These are phyloP conservation scores for Babylonia areolata DNA, from an alignment of 1,140 invertebrate species.

Conservation along the genomic window DNA sequence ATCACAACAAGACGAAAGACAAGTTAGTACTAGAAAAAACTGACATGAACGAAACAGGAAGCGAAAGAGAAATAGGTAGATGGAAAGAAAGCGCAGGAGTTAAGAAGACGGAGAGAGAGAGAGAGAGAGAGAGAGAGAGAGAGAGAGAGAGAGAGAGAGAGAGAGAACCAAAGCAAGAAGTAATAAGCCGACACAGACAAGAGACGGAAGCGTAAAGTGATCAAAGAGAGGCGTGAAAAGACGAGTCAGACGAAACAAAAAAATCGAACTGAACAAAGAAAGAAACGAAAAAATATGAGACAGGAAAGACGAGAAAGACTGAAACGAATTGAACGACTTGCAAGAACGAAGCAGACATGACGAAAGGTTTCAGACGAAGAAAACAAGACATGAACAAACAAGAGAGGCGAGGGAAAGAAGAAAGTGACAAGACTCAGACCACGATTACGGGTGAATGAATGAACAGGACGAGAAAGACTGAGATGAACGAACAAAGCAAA, in stretches of 20 bases:
- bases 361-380: too few species aligned
- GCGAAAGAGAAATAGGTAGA: not conserved
- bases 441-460: not conserved
- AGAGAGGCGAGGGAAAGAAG: not conserved
- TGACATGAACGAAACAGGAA: not conserved
- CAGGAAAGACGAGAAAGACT: not conserved
- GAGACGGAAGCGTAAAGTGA: not conserved
- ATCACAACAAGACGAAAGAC: too few species aligned
- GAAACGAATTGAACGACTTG: too few species aligned
- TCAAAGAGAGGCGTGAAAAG: not conserved
- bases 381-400: not conserved
- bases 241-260: not conserved
- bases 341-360: too few species aligned
- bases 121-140: not conserved
- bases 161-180: not conserved
- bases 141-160: not conserved
- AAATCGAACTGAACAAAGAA: not conserved
- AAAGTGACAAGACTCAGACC: not conserved
- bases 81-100: not conserved
- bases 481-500: not conserved
- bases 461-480: not conserved
- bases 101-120: not conserved
- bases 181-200: not conserved
- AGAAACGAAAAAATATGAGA: not conserved
- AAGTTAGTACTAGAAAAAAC: not conserved